Conservation (phyloP, 2,113 vertebrate genomes). For the Etheostoma spectabile region DNA sequence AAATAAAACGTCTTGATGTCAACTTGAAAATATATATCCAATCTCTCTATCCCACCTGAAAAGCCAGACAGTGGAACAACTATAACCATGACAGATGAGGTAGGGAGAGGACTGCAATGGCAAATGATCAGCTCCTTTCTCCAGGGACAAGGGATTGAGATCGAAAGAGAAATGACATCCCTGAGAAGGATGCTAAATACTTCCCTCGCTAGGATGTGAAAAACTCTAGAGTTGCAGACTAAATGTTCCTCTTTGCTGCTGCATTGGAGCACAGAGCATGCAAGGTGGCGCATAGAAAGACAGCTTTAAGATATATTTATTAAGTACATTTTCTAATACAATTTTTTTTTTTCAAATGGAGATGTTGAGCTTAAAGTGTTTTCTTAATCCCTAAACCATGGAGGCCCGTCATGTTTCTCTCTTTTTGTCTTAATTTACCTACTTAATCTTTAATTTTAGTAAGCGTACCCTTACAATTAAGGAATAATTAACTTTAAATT, state of each 20-base stretch:
- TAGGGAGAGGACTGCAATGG: constrained; percentile 17
- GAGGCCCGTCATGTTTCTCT: no score
- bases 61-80: constrained; percentile 14
- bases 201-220: constrained; percentile 5
- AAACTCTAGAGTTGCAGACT: not conserved
- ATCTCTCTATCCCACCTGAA: not conserved
- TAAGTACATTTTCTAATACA: not conserved
- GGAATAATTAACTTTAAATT: no score
- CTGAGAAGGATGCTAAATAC: constrained; percentile 52
- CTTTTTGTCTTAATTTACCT: no score
- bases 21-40: constrained; percentile 5
- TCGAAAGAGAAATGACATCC: constrained; percentile 44
- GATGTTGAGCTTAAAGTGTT: not conserved
- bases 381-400: not conserved
- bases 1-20: not conserved
- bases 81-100: constrained; percentile 24
- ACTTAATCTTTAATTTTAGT: no score
- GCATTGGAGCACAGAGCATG: not conserved
- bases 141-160: constrained; percentile 33
- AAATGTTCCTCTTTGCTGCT: not conserved
- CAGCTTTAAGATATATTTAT: not conserved
- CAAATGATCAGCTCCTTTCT: constrained; percentile 39
- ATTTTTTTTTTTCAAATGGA: not conserved
- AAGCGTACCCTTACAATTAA: no score
- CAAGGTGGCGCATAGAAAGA: not conserved